Evolutionary conservation across 2,888 invertebrate genomes (phyloP).

Genomic region (Monoplex corrugatus): DNA sequence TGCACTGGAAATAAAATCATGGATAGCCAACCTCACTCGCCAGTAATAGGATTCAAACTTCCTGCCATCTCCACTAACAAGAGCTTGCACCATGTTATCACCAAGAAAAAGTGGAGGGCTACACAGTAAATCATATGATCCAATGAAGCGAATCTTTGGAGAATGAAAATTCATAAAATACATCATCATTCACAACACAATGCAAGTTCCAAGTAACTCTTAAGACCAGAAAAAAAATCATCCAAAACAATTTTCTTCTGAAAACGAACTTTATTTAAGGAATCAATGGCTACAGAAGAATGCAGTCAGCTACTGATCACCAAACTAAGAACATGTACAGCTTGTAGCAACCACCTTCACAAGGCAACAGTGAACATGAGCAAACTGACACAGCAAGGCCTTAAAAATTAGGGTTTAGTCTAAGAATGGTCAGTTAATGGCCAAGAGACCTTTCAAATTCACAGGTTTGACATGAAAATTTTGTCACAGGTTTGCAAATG

Average conservation of each 20-base stretch:
- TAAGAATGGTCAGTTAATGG: too few relatives aligned
- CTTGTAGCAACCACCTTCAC: conserved; percentile 38
- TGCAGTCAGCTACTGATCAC: conserved; percentile 46
- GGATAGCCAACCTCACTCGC: too few relatives aligned
- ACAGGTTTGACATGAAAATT: too few relatives aligned
- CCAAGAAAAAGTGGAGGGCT: too few relatives aligned
- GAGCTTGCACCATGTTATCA: too few relatives aligned
- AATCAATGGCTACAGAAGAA: conserved; percentile 42
- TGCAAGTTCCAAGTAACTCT: not conserved
- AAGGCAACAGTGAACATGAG: conserved; percentile 49
- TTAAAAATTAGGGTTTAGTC: too few relatives aligned
- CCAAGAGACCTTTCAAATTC: too few relatives aligned
- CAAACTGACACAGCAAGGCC: conserved; percentile 35
- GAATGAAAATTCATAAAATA: not conserved
- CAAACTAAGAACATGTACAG: conserved; percentile 47
- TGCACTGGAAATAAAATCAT: too few relatives aligned
- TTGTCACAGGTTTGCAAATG: too few relatives aligned
- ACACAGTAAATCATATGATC: too few relatives aligned
- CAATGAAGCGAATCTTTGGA: not conserved
- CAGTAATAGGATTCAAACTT: too few relatives aligned
- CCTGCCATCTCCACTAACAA: too few relatives aligned
- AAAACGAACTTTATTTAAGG: conserved; percentile 41
- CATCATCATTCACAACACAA: not conserved
- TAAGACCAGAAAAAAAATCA: not conserved
- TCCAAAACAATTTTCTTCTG: not conserved